A percentile compares a stretch with the other conserved stretches of the same genome.
phyloP scores from a whole-genome alignment of 2,888 invertebrate genomes.

The Epinotia nisella region DNA sequence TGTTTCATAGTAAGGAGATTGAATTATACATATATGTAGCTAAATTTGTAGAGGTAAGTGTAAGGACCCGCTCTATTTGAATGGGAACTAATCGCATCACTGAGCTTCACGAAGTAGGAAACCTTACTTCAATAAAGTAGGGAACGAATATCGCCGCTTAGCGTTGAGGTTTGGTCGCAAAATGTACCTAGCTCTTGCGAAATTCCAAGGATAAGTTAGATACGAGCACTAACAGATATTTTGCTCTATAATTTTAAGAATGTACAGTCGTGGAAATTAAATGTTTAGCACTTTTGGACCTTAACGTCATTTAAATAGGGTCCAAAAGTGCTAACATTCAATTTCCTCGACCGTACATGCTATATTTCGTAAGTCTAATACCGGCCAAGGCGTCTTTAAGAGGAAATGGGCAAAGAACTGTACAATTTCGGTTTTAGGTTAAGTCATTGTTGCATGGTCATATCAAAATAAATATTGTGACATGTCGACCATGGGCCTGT shows the following conservation, averaged over 20 bases:
- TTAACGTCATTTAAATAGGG: too few species aligned
- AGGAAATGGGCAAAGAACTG: too few species aligned
- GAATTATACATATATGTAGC: conserved; percentile 25
- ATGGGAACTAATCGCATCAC: conserved; percentile 42
- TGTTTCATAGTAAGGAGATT: conserved; percentile 40
- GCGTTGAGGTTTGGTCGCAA: conserved; percentile 13
- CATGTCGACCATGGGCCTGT: not conserved
- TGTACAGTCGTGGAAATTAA: too few species aligned
- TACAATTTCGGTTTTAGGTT: too few species aligned
- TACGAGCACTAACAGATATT: not conserved
- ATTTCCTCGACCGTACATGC: too few species aligned
- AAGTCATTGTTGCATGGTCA: not conserved
- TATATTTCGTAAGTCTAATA: too few species aligned
- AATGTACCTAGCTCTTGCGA: not conserved
- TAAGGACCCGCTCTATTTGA: conserved; percentile 38
- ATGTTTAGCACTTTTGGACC: too few species aligned
- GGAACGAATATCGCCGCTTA: conserved; percentile 26
- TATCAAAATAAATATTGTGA: not conserved
- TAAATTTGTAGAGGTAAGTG: conserved; percentile 9
- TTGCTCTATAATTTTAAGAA: not conserved
- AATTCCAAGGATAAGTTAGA: not conserved
- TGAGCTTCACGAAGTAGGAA: conserved; percentile 34
- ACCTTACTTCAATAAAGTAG: conserved; percentile 32
- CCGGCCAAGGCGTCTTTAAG: too few species aligned
- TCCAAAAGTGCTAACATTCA: too few species aligned